Evolutionary conservation across 92 coral and sea anemone species (phyloP), one percentile per base, ranked within the genome.

Genomic region (Parazoanthus swiftii): DNA sequence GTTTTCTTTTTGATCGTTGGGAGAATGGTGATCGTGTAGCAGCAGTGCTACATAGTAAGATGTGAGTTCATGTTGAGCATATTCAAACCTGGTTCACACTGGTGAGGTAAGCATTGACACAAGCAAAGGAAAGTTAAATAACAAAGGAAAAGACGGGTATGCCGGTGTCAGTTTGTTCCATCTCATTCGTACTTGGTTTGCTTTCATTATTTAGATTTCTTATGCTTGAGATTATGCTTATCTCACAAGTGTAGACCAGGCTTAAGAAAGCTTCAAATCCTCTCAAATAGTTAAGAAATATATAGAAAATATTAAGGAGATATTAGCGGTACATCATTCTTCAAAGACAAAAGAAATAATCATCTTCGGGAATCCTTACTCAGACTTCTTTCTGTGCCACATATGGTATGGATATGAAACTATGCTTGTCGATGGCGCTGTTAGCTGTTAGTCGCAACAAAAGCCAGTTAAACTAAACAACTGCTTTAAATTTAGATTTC

Each of bases 401-500:
- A 13, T 2, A 15, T 26, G 5, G 77, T 14, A 3, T 73, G 77
- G 14, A 73, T 36, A 43, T 33, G 4, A 33, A 73, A 46, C 38
- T 9, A 7, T 66, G 2, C 5, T 43, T 21, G 26, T 25, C 26
- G 8, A 39, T 6, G 18, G 42, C 0, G 76, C 42, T 35, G 44
- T 74, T 59, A 20, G 39, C 21, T 23, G 26, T 42, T 20, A 20
- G 77, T 38, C 14, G 86, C 71, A 82, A 16, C 33, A 35, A 68
- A n/a, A 67, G 58, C 18, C 77, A 43, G 56, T 39, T 37, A 81
- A 68, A 82, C 86, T 42, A 38, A 82, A 82, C 73, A 44, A 66
- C 48, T 82, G 66, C 86, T 82, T 82, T 67, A 70, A 82, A 82
- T 82, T 82, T 82, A 82, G 86, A 82, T 82, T 82, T 67, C 75